Evolutionary conservation across 1,140 invertebrate genomes (phyloP).

Genomic region (Oedothorax gibbosus): DNA sequence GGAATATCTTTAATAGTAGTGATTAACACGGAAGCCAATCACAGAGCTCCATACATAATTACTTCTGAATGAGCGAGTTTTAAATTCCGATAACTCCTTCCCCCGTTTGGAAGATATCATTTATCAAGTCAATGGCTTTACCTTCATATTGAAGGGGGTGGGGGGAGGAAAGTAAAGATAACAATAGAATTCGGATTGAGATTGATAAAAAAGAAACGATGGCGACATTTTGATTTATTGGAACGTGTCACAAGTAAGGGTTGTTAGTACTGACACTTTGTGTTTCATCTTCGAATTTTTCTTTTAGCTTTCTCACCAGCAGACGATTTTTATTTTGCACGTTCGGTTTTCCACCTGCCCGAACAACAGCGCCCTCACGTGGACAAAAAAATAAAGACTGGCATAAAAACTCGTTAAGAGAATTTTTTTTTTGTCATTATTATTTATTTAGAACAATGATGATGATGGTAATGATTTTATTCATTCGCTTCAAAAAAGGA

Average conservation of each 20-base stretch:
- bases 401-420: not conserved
- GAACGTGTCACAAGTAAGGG: conserved; percentile 15
- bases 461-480: not conserved
- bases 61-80: conserved; percentile 45
- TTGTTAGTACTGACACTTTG: conserved; percentile 58
- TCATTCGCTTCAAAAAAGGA: conserved; percentile 8
- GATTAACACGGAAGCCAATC: conserved; percentile 53
- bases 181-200: not conserved
- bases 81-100: conserved; percentile 31
- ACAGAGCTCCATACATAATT: conserved; percentile 48
- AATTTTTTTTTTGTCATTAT: conserved; percentile 14
- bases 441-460: not conserved
- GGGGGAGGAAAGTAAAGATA: not conserved
- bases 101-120: not conserved
- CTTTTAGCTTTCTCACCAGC: not conserved
- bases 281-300: conserved; percentile 26
- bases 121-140: conserved; percentile 14
- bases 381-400: conserved; percentile 22
- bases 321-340: not conserved
- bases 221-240: conserved; percentile 44
- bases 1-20: conserved; percentile 40
- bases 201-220: not conserved
- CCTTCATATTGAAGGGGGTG: not conserved
- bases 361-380: not conserved
- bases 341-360: not conserved